These are phyloP conservation scores for Xestia sexstrigata DNA, from an alignment of 2,888 invertebrate species.

Conservation along the genomic window DNA sequence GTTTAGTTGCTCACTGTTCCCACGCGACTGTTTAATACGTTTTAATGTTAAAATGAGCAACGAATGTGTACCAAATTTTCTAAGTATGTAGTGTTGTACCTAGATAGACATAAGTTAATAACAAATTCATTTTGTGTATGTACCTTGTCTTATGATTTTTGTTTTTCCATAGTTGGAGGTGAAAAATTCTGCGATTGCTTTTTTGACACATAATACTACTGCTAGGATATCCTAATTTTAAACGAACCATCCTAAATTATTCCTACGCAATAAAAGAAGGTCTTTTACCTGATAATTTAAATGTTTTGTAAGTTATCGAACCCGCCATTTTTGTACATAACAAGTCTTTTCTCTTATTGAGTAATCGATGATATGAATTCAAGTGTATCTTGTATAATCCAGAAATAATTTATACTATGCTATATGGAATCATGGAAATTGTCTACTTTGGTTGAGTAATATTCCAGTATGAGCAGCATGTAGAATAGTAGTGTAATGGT, in stretches of 20 bases:
- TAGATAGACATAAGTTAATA: constrained; percentile 85
- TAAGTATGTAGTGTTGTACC: constrained; percentile 85
- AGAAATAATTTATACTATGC: constrained; percentile 62
- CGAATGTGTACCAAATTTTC: constrained; percentile 90
- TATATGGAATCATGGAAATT: constrained; percentile 58
- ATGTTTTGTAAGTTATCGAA: constrained; percentile 60
- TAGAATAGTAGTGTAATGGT: constrained; percentile 83
- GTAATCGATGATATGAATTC: constrained; percentile 61
- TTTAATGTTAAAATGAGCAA: constrained; percentile 85
- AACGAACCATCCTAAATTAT: constrained; percentile 55
- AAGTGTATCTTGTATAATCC: constrained; percentile 66
- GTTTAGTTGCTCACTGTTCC: constrained; percentile 80
- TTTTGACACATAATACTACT: constrained; percentile 32
- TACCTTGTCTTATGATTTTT: constrained; percentile 72
- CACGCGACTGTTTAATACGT: constrained; percentile 73
- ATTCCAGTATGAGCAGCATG: constrained; percentile 78
- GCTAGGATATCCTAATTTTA: constrained; percentile 42
- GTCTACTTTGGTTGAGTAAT: constrained; percentile 72
- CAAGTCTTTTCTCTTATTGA: constrained; percentile 59
- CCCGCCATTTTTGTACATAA: constrained; percentile 73
- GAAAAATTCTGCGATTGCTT: constrained; percentile 50
- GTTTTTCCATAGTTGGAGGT: constrained; percentile 55
- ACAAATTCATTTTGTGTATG: constrained; percentile 73
- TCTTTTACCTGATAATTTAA: constrained; percentile 60
- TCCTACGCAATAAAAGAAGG: constrained; percentile 45